Evolutionary conservation across 2,797 vertebrate genomes (phyloP).

Genomic region (Euthynnus affinis): DNA sequence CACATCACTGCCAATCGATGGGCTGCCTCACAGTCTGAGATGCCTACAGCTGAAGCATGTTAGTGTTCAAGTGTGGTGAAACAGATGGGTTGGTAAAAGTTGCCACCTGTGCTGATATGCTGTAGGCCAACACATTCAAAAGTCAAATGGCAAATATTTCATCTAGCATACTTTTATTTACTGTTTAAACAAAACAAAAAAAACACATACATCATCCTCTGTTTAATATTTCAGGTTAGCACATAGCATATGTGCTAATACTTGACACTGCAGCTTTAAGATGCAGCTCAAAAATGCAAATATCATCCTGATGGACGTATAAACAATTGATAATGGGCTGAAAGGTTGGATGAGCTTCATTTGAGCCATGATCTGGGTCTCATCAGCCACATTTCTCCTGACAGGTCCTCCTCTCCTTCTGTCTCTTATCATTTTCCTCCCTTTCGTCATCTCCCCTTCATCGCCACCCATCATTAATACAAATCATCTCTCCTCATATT

Average conservation of each 20-base stretch:
- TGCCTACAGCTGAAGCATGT: conserved; percentile 9
- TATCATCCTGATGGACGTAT: conserved; percentile 44
- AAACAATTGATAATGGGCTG: conserved; percentile 61
- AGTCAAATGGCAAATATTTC: conserved; percentile 5
- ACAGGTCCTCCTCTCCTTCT: conserved; percentile 73
- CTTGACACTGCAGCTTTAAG: neutral
- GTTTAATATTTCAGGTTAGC: neutral
- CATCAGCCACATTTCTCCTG: conserved; percentile 69
- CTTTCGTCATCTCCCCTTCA: conserved; percentile 69
- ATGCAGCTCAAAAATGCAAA: conserved; percentile 23
- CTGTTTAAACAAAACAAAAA: neutral
- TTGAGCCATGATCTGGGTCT: conserved; percentile 67
- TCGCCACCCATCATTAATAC: conserved; percentile 81
- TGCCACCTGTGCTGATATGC: neutral
- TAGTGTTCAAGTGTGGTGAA: conserved; percentile 15
- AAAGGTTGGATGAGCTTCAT: conserved; percentile 68
- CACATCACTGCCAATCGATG: conserved; percentile 37
- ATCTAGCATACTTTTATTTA: neutral
- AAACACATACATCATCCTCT: neutral
- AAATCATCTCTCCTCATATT: conserved; percentile 77
- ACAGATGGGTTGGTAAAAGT: neutral
- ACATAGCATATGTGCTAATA: neutral
- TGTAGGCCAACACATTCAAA: conserved; percentile 10
- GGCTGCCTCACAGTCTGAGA: conserved; percentile 30
- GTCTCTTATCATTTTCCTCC: conserved; percentile 74